Conservation (phyloP, 2,113 vertebrate species). For the Megalops atlanticus region DNA sequence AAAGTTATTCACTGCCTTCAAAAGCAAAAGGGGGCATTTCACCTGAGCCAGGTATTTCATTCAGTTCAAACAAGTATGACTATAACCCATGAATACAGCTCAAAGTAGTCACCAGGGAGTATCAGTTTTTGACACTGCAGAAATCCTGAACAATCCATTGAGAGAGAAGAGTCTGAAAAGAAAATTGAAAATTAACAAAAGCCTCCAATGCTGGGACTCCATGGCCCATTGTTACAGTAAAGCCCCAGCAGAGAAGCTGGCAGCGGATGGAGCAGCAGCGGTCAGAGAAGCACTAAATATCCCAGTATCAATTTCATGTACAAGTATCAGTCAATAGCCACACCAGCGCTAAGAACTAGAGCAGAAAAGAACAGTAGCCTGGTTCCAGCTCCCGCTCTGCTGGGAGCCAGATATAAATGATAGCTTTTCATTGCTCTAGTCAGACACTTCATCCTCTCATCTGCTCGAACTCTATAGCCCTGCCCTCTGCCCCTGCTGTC, state of each 20-base stretch:
- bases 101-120: slow-evolving; percentile 35
- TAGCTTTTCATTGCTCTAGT: slow-evolving; percentile 30
- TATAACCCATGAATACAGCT: slow-evolving; percentile 19
- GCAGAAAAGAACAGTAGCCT: slow-evolving; percentile 39
- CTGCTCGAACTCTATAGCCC: neutral
- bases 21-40: neutral
- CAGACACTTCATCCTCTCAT: slow-evolving; percentile 28
- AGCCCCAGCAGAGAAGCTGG: slow-evolving; percentile 34
- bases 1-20: neutral
- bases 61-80: slow-evolving; percentile 1
- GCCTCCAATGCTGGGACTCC: slow-evolving; percentile 30
- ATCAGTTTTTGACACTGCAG: slow-evolving; percentile 45
- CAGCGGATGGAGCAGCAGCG: slow-evolving; percentile 31
- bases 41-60: neutral
- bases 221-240: slow-evolving; percentile 50
- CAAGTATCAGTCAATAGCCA: slow-evolving; percentile 28
- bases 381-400: slow-evolving; percentile 31
- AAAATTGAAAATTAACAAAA: slow-evolving; percentile 31
- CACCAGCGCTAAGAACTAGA: slow-evolving; percentile 31
- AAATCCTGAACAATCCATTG: slow-evolving; percentile 41
- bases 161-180: slow-evolving; percentile 37
- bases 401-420: slow-evolving; percentile 34
- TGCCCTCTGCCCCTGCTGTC: neutral
- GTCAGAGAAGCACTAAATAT: slow-evolving; percentile 37
- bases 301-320: slow-evolving; percentile 43